These are phyloP conservation scores for Melieria omissa DNA, from an alignment of 2,888 invertebrate genomes.

Conservation along the genomic window DNA sequence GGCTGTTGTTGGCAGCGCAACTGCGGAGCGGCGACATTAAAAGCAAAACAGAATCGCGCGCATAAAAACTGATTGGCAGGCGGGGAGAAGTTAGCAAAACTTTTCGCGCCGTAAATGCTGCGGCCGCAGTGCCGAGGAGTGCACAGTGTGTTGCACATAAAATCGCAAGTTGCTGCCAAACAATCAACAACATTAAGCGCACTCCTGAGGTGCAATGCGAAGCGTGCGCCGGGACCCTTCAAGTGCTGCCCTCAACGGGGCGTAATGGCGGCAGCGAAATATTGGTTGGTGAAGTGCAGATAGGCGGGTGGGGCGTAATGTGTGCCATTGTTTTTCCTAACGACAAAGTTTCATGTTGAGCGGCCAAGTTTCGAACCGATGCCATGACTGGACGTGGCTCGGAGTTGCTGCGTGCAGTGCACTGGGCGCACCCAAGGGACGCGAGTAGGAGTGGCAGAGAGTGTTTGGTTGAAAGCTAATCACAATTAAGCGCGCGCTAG, in stretches of 20 bases:
- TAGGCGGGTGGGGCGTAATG: neutral
- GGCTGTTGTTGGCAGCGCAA: too few relatives aligned
- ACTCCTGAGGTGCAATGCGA: neutral
- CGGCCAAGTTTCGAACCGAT: too few relatives aligned
- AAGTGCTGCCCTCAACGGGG: too few relatives aligned
- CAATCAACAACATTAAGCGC: conserved; percentile 1
- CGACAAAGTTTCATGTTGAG: too few relatives aligned
- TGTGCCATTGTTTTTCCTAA: neutral
- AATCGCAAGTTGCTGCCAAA: neutral
- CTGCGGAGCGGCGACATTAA: neutral
- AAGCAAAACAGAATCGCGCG: neutral
- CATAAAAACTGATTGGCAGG: conserved; percentile 1
- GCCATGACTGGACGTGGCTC: too few relatives aligned
- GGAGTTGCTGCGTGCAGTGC: too few relatives aligned
- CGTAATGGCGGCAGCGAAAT: too few relatives aligned
- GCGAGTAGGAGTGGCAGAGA: too few relatives aligned
- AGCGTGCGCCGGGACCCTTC: neutral
- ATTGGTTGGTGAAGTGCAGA: too few relatives aligned
- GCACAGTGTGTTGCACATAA: neutral
- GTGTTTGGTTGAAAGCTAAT: too few relatives aligned
- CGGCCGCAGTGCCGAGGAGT: neutral
- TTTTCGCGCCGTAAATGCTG: neutral
- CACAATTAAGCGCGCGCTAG: too few relatives aligned
- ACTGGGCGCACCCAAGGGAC: too few relatives aligned
- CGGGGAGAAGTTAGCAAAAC: neutral